Evolutionary conservation across 2,888 invertebrate species (phyloP).

Genomic region (Bombylius major): DNA sequence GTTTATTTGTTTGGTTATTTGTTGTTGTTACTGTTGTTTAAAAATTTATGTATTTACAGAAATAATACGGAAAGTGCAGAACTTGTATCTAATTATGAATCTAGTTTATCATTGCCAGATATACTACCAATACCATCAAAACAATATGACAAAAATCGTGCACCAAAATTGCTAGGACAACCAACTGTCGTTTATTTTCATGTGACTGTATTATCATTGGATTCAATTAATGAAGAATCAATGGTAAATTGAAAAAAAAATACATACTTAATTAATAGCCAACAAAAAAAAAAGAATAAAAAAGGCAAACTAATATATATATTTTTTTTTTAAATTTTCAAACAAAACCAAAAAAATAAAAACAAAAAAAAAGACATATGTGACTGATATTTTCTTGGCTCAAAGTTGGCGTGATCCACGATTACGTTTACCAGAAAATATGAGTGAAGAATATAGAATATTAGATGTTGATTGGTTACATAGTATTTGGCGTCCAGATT

Average conservation of each 20-base stretch:
- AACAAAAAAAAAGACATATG: constrained; percentile 58
- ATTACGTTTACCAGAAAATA: constrained; percentile 78
- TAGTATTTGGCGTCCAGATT: constrained; percentile 85
- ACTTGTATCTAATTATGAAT: constrained; percentile 40
- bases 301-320: not conserved
- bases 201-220: constrained; percentile 77
- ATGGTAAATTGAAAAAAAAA: constrained; percentile 48
- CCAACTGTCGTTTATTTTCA: constrained; percentile 84
- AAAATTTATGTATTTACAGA: constrained; percentile 9
- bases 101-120: constrained; percentile 65
- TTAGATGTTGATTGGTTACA: constrained; percentile 83
- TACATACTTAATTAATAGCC: not conserved
- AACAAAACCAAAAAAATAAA: not conserved
- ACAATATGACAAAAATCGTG: constrained; percentile 80
- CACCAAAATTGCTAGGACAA: constrained; percentile 73
- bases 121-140: constrained; percentile 74
- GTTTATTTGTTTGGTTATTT: not conserved
- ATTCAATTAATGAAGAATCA: constrained; percentile 92
- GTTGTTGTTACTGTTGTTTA: not conserved
- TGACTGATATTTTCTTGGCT: constrained; percentile 83
- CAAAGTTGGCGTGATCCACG: constrained; percentile 88
- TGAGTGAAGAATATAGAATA: constrained; percentile 84
- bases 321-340: constrained; percentile 1
- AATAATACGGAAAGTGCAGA: constrained; percentile 36
- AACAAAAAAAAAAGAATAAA: not conserved